A percentile compares a stretch with the other conserved stretches of the same genome.
These are phyloP conservation scores for Trachelus iudaicus DNA, from an alignment of 2,888 invertebrate species.

Conservation along the genomic window DNA sequence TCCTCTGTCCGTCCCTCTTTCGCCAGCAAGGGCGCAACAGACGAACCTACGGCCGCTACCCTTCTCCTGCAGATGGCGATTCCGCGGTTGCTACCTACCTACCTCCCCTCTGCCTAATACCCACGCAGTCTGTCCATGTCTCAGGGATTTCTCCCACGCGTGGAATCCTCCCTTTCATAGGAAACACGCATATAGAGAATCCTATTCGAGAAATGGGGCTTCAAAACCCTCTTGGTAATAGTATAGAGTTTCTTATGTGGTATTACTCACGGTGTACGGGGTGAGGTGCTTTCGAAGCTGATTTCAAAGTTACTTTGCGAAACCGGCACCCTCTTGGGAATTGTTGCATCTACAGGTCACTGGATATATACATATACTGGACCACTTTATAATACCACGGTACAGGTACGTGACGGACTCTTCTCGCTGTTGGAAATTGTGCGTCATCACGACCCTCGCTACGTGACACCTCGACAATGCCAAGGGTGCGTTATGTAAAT, in stretches of 20 bases:
- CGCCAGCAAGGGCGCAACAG: background rate
- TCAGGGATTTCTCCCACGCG: background rate
- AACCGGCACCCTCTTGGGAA: background rate
- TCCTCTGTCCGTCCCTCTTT: background rate
- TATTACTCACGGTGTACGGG: background rate
- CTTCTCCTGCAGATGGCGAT: background rate
- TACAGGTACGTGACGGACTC: background rate
- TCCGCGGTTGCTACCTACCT: background rate
- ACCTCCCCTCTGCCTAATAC: background rate
- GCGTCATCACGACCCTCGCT: background rate
- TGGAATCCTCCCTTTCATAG: background rate
- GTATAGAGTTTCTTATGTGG: background rate
- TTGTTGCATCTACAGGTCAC: background rate
- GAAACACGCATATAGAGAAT: background rate
- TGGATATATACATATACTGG: background rate
- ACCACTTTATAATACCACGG: background rate
- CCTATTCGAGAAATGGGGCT: background rate
- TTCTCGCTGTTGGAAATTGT: background rate
- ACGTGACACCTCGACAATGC: background rate
- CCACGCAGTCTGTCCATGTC: background rate
- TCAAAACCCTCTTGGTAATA: background rate
- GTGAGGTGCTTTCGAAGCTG: background rate
- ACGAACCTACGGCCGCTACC: background rate
- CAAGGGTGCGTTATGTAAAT: background rate
- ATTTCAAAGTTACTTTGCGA: background rate